Percentiles rank a stretch among this genome's conserved stretches.
phyloP scores from a whole-genome alignment of 2,113 vertebrate species.

The Pseudopodoces humilis region DNA sequence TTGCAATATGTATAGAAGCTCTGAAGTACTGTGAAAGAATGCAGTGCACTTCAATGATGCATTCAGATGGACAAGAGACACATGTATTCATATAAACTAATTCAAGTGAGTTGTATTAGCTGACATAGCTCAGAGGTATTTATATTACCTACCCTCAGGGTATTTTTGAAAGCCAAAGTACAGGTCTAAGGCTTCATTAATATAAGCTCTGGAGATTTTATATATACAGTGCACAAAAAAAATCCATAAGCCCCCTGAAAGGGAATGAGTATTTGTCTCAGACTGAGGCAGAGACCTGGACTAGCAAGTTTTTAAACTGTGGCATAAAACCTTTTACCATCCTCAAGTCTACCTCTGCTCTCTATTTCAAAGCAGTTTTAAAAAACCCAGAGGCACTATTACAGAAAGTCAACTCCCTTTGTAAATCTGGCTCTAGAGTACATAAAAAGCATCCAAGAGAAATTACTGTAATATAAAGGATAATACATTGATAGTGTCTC shows the following conservation, averaged over 20 bases:
- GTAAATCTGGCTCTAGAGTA: not conserved
- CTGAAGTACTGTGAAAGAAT: not conserved
- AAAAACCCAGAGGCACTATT: not conserved
- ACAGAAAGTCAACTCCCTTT: not conserved
- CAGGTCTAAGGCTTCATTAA: not conserved
- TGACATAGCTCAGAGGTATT: not conserved
- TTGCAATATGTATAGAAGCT: not conserved
- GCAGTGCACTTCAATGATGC: not conserved
- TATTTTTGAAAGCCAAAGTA: not conserved
- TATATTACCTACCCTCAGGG: not conserved
- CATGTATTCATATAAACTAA: not conserved
- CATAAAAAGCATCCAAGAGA: not conserved
- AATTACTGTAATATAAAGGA: not conserved
- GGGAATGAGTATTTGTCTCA: not conserved
- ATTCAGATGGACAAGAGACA: not conserved
- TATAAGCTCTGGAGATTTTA: not conserved
- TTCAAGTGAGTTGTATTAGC: not conserved
- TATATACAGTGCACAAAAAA: not conserved
- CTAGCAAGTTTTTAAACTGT: not conserved
- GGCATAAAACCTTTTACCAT: not conserved
- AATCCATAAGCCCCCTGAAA: not conserved
- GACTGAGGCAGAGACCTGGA: not conserved
- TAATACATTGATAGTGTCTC: conserved; percentile 20
- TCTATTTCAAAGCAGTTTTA: not conserved
- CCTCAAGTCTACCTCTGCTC: not conserved